These are phyloP conservation scores for Aphrophora alni DNA, from an alignment of 2,888 invertebrate genomes.

Conservation along the genomic window DNA sequence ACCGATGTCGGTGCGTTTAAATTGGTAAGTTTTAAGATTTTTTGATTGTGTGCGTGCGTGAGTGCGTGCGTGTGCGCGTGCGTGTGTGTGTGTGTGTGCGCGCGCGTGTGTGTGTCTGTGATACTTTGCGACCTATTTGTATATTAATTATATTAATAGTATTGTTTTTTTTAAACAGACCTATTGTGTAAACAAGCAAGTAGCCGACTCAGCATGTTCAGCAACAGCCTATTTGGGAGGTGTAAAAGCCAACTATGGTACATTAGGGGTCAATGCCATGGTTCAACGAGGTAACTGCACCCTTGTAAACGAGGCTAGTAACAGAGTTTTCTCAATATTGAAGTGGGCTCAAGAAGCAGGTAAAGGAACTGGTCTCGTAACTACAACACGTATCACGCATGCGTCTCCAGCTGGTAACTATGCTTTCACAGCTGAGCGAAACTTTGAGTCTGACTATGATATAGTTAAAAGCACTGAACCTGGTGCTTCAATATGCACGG, in stretches of 20 bases:
- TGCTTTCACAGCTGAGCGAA: constrained; percentile 72
- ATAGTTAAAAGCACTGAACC: constrained; percentile 55
- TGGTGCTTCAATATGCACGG: constrained; percentile 62
- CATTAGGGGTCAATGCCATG: constrained; percentile 76
- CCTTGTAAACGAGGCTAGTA: constrained; percentile 63
- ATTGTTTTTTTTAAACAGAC: constrained; percentile 65
- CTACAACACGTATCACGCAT: constrained; percentile 66
- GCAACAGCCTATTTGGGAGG: constrained; percentile 88
- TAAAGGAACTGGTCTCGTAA: constrained; percentile 61
- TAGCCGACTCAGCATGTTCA: constrained; percentile 88
- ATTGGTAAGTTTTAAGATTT: too few species aligned
- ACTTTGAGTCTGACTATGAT: constrained; percentile 75
- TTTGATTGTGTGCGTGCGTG: too few species aligned
- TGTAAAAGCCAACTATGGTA: constrained; percentile 81
- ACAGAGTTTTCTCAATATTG: constrained; percentile 70
- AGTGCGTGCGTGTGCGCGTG: too few species aligned
- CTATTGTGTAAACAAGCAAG: constrained; percentile 84
- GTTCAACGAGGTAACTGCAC: constrained; percentile 70
- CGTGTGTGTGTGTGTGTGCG: too few species aligned
- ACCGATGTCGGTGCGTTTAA: too few species aligned
- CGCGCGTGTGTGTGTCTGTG: too few species aligned
- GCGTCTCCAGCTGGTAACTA: constrained; percentile 78
- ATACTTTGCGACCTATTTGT: too few species aligned
- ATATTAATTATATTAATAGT: too few species aligned
- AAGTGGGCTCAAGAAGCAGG: constrained; percentile 76